Percentiles rank a stretch among this genome's conserved stretches.
Conservation (phyloP, 2,797 vertebrate species). For the Takifugu ocellatus region DNA sequence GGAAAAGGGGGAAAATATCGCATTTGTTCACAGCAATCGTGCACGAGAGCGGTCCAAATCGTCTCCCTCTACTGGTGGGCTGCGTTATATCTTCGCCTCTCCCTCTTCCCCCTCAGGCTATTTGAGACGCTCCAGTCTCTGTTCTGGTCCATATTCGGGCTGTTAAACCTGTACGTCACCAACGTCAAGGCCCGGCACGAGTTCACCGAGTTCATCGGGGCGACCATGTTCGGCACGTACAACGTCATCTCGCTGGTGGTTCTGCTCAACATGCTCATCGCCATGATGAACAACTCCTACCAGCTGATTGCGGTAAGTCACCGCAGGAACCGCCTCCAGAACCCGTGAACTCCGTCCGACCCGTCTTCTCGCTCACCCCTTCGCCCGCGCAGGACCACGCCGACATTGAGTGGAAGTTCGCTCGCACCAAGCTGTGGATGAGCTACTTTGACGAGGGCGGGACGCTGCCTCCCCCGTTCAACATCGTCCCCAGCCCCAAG, state of each 20-base stretch:
- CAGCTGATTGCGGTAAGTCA: conserved; percentile 92
- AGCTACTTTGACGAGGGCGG: conserved; percentile 96
- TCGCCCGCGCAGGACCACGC: conserved; percentile 83
- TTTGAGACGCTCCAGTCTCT: conserved; percentile 96
- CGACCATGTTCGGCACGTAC: conserved; percentile 96
- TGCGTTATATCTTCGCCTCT: too few relatives aligned
- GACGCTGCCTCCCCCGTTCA: conserved; percentile 92
- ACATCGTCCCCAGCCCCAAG: conserved; percentile 93
- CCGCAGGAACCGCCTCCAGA: too few relatives aligned
- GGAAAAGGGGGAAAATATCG: background rate
- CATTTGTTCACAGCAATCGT: background rate
- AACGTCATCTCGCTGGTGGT: conserved; percentile 95
- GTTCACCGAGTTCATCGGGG: conserved; percentile 94
- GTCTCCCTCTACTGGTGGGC: too few relatives aligned
- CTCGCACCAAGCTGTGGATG: conserved; percentile 97
- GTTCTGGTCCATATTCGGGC: conserved; percentile 95
- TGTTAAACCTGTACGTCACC: conserved; percentile 92
- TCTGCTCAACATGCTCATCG: conserved; percentile 96
- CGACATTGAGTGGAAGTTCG: conserved; percentile 97
- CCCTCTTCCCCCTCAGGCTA: conserved; percentile 71
- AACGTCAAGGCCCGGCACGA: conserved; percentile 94
- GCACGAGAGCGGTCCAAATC: too few relatives aligned
- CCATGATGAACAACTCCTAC: conserved; percentile 99
- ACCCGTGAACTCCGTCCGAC: background rate
- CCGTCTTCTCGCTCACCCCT: background rate